Conservation (phyloP, 2,797 vertebrate genomes). For the Squalus acanthias region DNA sequence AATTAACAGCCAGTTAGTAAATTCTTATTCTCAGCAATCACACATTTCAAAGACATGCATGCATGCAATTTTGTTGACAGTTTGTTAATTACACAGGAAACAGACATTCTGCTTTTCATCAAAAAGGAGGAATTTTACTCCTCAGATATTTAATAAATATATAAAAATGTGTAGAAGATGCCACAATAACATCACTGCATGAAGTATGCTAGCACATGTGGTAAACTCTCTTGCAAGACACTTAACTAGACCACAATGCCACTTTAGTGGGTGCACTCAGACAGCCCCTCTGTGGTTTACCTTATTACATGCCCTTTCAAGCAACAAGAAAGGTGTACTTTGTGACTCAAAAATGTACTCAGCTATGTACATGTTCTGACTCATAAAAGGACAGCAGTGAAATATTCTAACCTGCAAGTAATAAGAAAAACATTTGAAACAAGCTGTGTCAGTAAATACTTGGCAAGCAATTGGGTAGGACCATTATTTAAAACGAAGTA, state of each 20-base stretch:
- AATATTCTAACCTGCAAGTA: background rate
- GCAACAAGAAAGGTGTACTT: constrained; percentile 2
- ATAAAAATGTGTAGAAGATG: background rate
- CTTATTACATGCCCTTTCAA: constrained; percentile 13
- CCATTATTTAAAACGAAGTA: background rate
- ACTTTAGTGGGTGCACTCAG: background rate
- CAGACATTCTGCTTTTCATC: background rate
- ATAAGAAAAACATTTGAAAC: background rate
- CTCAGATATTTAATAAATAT: background rate
- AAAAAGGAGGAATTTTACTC: background rate
- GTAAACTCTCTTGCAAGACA: background rate
- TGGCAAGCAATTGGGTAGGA: background rate
- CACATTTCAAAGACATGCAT: background rate
- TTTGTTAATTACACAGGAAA: constrained; percentile 1
- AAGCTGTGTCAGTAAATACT: constrained; percentile 9
- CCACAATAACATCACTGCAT: background rate
- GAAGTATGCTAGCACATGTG: background rate
- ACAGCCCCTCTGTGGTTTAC: background rate
- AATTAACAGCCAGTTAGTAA: background rate
- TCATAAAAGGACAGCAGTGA: background rate
- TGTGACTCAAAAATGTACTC: constrained; percentile 22
- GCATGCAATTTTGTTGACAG: constrained; percentile 1
- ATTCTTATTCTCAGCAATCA: constrained; percentile 1
- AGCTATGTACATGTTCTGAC: constrained; percentile 28
- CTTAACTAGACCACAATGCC: background rate